Conservation (phyloP, 1,140 invertebrate genomes). For the Scylla paramamosain region DNA sequence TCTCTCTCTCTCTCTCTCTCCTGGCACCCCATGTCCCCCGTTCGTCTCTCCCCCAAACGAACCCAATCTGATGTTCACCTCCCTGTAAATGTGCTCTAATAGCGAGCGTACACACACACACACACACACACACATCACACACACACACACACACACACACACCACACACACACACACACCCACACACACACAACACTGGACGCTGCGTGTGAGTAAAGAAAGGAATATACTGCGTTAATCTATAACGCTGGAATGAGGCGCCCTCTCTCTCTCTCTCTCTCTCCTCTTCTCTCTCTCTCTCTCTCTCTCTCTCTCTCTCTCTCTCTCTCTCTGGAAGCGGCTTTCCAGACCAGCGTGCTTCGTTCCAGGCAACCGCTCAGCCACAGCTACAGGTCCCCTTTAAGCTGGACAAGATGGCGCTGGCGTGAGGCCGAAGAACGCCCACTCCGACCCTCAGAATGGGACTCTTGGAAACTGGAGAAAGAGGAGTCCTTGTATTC, state of each 20-base stretch:
- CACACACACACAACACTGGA: constrained; percentile 9
- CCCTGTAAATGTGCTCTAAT: neutral
- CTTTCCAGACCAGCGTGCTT: constrained; percentile 63
- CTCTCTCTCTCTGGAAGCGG: constrained; percentile 33
- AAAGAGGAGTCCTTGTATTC: constrained; percentile 59
- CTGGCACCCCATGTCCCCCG: neutral
- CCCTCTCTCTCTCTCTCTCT: neutral
- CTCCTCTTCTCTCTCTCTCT: neutral
- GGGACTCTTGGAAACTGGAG: constrained; percentile 58
- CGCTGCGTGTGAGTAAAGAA: constrained; percentile 1
- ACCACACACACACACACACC: constrained; percentile 7
- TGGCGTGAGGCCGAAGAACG: constrained; percentile 58
- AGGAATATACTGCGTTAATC: constrained; percentile 25
- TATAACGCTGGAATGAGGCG: constrained; percentile 49
- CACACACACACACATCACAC: constrained; percentile 7
- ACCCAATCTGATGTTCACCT: constrained; percentile 28
- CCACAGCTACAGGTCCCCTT: constrained; percentile 71
- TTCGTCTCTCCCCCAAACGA: neutral
- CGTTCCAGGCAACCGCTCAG: constrained; percentile 61
- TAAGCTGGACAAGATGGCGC: constrained; percentile 74
- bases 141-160: constrained; percentile 18
- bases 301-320: neutral
- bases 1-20: neutral
- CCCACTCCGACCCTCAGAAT: constrained; percentile 67
- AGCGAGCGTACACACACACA: neutral